These are phyloP conservation scores for Phainopepla nitens DNA, from an alignment of 2,113 vertebrate species.

Conservation along the genomic window DNA sequence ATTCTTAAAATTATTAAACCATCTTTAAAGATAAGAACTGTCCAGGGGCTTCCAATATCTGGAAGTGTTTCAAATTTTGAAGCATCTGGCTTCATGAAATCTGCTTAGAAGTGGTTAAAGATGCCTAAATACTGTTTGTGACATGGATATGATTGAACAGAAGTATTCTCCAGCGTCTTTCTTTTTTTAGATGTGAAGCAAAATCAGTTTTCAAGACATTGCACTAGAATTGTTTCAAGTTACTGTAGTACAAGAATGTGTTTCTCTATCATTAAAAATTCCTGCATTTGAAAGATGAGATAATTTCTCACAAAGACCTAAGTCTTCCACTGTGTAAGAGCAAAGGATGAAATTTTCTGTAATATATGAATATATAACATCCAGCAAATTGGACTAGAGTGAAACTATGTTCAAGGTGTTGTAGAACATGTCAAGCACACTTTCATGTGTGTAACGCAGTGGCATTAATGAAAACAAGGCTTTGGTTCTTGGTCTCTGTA, in stretches of 20 bases:
- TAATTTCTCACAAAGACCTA: background rate
- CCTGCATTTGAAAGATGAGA: background rate
- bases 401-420: background rate
- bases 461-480: background rate
- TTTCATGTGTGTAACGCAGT: background rate
- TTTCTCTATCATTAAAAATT: constrained; percentile 19
- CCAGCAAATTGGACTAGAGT: background rate
- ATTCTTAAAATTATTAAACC: background rate
- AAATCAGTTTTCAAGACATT: background rate
- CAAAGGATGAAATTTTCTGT: background rate
- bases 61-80: too few species aligned
- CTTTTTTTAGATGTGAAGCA: background rate
- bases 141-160: background rate
- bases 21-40: background rate
- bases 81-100: background rate
- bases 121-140: background rate
- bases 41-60: background rate
- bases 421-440: background rate
- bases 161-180: background rate
- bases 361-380: background rate
- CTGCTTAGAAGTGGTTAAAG: background rate
- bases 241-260: background rate
- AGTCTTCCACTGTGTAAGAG: background rate
- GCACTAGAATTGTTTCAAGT: background rate
- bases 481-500: background rate